Percentiles rank a stretch among this genome's conserved stretches.
phyloP scores from a whole-genome alignment of 2,888 invertebrate species.

The Acanthoscelides obtectus region DNA sequence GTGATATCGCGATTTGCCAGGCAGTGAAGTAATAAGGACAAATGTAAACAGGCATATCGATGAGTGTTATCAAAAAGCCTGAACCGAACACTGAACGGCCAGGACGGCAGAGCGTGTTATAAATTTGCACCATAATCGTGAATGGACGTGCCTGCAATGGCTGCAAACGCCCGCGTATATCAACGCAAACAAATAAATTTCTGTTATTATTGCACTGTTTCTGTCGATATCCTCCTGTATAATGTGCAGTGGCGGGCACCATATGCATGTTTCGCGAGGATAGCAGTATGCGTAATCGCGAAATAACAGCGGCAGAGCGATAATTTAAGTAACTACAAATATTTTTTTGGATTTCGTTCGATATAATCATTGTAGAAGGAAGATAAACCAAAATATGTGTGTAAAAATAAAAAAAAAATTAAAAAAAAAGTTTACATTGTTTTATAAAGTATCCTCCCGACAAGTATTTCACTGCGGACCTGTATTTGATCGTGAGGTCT shows the following conservation, averaged over 20 bases:
- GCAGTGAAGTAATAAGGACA: background rate
- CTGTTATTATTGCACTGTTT: constrained; percentile 13
- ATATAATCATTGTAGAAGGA: no score
- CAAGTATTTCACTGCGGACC: no score
- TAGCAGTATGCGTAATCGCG: no score
- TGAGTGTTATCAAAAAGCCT: background rate
- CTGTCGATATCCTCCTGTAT: constrained; percentile 15
- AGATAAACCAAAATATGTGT: no score
- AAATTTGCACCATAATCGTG: background rate
- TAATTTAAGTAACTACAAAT: no score
- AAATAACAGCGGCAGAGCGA: no score
- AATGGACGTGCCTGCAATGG: background rate
- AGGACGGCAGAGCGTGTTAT: background rate
- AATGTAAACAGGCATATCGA: background rate
- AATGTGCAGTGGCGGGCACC: background rate
- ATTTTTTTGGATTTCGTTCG: no score
- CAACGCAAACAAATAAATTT: constrained; percentile 15
- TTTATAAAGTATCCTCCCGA: no score
- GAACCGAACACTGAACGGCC: background rate
- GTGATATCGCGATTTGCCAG: background rate
- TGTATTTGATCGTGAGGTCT: no score
- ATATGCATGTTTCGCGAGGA: no score
- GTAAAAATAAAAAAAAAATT: no score
- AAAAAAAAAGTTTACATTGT: no score
- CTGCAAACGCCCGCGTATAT: background rate